phyloP scores from a whole-genome alignment of 2,113 vertebrate species.

The Corydoras maculifer region DNA sequence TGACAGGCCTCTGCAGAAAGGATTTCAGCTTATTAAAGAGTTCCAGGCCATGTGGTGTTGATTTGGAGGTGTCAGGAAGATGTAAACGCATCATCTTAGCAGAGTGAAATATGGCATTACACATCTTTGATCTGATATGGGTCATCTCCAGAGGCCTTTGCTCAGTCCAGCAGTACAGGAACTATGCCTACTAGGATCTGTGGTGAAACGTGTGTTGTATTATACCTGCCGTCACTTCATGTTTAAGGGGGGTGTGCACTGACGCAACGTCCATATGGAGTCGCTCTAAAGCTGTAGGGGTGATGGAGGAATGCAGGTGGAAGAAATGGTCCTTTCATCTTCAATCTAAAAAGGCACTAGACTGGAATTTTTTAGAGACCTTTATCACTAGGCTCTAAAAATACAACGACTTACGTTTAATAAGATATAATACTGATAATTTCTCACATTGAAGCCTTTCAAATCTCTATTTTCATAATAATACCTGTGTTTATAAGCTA shows the following conservation, averaged over 20 bases:
- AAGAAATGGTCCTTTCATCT: conserved; percentile 32
- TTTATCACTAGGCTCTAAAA: too few species aligned
- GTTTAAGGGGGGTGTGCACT: conserved; percentile 20
- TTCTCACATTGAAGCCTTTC: too few species aligned
- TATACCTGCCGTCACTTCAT: conserved; percentile 29
- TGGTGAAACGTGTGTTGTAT: conserved; percentile 33
- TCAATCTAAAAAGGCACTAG: conserved; percentile 7
- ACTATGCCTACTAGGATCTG: conserved; percentile 23
- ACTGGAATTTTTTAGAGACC: background rate
- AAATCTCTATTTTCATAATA: too few species aligned
- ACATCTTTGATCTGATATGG: conserved; percentile 65
- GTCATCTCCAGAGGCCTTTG: conserved; percentile 41
- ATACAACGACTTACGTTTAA: too few species aligned
- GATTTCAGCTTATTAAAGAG: conserved; percentile 49
- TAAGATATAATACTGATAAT: too few species aligned
- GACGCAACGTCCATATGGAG: conserved; percentile 33
- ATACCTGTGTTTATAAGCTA: too few species aligned
- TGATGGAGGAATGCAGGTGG: conserved; percentile 25
- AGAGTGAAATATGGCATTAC: conserved; percentile 55
- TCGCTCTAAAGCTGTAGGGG: conserved; percentile 24
- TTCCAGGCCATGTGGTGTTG: conserved; percentile 59
- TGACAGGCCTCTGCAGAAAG: conserved; percentile 45
- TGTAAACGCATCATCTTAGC: conserved; percentile 53
- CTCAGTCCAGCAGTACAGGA: conserved; percentile 25
- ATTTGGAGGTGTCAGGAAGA: conserved; percentile 63